A percentile compares a stretch with the other conserved stretches of the same genome.
These are phyloP conservation scores for Hydriomena furcata DNA, from an alignment of 2,888 invertebrate genomes.

Conservation along the genomic window DNA sequence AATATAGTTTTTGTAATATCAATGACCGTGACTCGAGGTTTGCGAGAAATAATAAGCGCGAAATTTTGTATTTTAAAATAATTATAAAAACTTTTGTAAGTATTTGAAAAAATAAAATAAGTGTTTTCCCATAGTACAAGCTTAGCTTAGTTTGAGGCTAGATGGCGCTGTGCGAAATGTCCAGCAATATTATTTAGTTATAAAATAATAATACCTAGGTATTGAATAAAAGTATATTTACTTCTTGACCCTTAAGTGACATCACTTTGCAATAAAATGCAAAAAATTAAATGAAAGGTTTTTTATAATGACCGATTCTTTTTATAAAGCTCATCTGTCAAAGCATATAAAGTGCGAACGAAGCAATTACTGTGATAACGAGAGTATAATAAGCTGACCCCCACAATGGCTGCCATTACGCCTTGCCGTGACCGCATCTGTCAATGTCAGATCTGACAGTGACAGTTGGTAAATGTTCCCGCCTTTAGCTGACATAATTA, in stretches of 20 bases:
- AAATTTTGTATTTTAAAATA: no score
- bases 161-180: no score
- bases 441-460: conserved; percentile 35
- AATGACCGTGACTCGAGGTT: neutral
- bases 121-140: no score
- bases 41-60: no score
- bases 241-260: no score
- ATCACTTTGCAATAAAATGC: no score
- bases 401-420: conserved; percentile 22
- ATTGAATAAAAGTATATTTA: no score
- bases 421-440: conserved; percentile 25
- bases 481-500: conserved; percentile 22
- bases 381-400: conserved; percentile 21
- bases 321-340: conserved; percentile 25
- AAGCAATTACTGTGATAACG: conserved; percentile 25
- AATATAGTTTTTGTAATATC: conserved; percentile 3
- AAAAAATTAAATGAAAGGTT: neutral
- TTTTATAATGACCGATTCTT: neutral
- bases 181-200: no score
- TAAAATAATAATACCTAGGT: no score
- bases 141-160: no score
- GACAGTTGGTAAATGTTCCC: conserved; percentile 28
- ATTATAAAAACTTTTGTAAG: no score
- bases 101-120: no score
- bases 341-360: conserved; percentile 22